Conservation (phyloP, 2,113 vertebrate genomes). For the Tupaia tana region DNA sequence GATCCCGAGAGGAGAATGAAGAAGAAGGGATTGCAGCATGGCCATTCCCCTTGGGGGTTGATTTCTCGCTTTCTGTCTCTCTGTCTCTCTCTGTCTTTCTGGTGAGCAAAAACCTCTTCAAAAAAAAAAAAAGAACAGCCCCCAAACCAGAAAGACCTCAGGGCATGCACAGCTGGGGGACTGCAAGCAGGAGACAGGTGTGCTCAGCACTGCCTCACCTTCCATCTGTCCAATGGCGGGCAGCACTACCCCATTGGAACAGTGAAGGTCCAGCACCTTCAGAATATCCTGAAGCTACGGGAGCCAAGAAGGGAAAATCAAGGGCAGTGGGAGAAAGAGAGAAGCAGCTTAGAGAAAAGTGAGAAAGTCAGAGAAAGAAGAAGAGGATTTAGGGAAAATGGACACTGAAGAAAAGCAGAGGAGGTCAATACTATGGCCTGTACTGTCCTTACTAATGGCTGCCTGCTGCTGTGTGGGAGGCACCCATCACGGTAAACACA, state of each 20-base stretch:
- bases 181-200: slow-evolving; percentile 74
- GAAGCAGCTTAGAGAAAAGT: slow-evolving; percentile 72
- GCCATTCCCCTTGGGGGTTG: no score
- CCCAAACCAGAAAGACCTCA: slow-evolving; percentile 54
- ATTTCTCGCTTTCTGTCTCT: no score
- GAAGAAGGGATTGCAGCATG: no score
- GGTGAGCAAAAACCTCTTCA: no score
- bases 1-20: no score
- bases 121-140: fast-evolving
- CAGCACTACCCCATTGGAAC: no score
- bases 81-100: no score
- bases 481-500: neutral
- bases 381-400: neutral
- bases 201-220: slow-evolving; percentile 91
- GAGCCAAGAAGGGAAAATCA: slow-evolving; percentile 82
- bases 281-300: no score
- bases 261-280: no score
- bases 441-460: neutral
- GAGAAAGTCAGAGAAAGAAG: slow-evolving; percentile 58
- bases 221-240: no score
- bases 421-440: neutral
- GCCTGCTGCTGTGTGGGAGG: neutral
- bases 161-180: slow-evolving; percentile 83
- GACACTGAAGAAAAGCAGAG: neutral
- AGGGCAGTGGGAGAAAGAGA: slow-evolving; percentile 83